phyloP scores from a whole-genome alignment of 2,888 invertebrate species.

The Hypena proboscidalis region DNA sequence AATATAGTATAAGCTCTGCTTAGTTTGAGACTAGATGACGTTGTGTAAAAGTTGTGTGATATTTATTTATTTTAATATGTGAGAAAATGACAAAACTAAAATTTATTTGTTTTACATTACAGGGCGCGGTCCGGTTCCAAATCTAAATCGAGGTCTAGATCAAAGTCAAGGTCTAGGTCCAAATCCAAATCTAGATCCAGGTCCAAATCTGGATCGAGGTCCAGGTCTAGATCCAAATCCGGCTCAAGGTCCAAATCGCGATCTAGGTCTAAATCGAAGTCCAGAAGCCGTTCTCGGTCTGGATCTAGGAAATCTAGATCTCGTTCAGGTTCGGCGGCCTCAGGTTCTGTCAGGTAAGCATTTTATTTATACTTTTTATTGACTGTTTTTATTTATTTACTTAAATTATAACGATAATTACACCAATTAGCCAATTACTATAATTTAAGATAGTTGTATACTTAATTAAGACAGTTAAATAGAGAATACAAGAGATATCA shows the following conservation, averaged over 20 bases:
- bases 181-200: constrained; percentile 49
- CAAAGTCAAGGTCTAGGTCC: constrained; percentile 55
- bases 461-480: no score
- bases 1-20: no score
- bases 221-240: constrained; percentile 58
- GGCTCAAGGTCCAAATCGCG: constrained; percentile 49
- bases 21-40: no score
- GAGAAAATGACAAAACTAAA: neutral
- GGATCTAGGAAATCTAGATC: constrained; percentile 67
- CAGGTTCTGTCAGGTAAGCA: constrained; percentile 60
- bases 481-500: no score
- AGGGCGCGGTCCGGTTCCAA: constrained; percentile 71
- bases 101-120: constrained; percentile 17
- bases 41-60: no score
- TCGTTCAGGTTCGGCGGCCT: constrained; percentile 60
- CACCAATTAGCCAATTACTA: no score
- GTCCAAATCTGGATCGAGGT: constrained; percentile 75
- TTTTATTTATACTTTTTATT: no score
- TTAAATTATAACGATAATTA: no score
- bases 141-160: constrained; percentile 77
- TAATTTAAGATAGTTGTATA: no score
- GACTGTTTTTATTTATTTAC: no score
- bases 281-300: constrained; percentile 69
- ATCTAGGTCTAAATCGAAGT: constrained; percentile 61
- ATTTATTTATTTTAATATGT: neutral